Evolutionary conservation across 2,797 vertebrate genomes (phyloP).

Genomic region (Chlorospingus semifuscus): DNA sequence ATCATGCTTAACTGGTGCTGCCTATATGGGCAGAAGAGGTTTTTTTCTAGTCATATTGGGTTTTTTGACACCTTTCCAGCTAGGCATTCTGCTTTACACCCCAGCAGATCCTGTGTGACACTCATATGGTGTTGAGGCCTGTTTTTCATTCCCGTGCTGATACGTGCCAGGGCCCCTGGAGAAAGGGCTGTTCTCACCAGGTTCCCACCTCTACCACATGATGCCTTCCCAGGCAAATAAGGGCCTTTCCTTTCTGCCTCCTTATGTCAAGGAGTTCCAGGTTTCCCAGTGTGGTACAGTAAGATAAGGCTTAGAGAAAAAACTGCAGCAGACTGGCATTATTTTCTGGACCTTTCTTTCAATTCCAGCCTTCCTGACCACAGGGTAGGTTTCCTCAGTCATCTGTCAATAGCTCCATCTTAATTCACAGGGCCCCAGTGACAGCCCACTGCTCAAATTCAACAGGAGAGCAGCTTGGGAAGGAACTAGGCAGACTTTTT

Average conservation of each 20-base stretch:
- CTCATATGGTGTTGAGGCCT: neutral
- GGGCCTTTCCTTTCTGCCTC: neutral
- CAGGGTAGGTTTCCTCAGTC: neutral
- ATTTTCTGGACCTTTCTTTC: neutral
- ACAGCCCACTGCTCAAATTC: neutral
- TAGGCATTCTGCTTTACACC: neutral
- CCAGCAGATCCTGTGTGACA: neutral
- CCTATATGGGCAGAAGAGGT: neutral
- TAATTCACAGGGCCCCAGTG: neutral
- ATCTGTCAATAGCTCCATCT: neutral
- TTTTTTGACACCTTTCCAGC: neutral
- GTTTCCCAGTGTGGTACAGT: neutral
- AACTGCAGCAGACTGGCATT: neutral
- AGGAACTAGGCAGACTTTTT: neutral
- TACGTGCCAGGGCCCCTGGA: neutral
- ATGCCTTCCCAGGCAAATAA: neutral
- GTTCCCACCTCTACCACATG: neutral
- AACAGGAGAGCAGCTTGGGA: neutral
- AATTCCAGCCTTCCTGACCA: neutral
- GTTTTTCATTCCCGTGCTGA: neutral
- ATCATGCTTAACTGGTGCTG: neutral
- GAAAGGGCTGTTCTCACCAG: neutral
- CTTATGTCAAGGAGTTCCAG: neutral
- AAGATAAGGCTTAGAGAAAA: neutral
- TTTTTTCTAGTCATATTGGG: neutral